A percentile compares a stretch with the other conserved stretches of the same genome.
Conservation (phyloP, 2,888 invertebrate species). For the Fabriciana adippe region DNA sequence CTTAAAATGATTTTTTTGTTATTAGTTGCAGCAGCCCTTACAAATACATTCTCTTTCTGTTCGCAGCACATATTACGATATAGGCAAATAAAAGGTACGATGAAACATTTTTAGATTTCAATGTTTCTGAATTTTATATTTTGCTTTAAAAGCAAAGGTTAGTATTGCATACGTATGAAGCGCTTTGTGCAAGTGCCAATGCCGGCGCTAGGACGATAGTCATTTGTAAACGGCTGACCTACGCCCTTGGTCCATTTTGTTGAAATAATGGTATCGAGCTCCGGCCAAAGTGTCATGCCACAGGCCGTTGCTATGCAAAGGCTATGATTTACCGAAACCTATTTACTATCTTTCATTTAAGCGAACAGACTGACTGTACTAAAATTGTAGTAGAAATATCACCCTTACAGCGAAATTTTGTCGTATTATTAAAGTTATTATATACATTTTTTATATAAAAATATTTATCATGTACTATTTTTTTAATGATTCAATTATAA, state of each 20-base stretch:
- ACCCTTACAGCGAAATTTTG: background rate
- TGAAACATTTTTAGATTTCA: background rate
- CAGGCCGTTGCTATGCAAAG: slow-evolving; percentile 33
- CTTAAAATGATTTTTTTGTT: too few species aligned
- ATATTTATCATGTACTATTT: too few species aligned
- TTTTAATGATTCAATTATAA: too few species aligned
- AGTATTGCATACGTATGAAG: slow-evolving; percentile 18
- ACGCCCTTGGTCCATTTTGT: slow-evolving; percentile 39
- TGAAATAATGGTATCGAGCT: slow-evolving; percentile 39
- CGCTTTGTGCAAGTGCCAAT: slow-evolving; percentile 37
- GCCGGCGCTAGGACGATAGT: slow-evolving; percentile 35
- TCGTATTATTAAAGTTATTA: too few species aligned
- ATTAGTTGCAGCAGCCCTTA: too few species aligned
- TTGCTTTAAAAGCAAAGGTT: slow-evolving; percentile 7
- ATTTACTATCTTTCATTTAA: slow-evolving; percentile 30
- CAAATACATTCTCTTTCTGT: too few species aligned
- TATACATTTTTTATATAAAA: too few species aligned
- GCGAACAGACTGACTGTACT: slow-evolving; percentile 1
- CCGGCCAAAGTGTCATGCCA: slow-evolving; percentile 37
- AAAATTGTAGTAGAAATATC: background rate
- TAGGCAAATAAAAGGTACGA: too few species aligned
- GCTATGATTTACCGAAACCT: slow-evolving; percentile 33
- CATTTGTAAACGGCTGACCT: slow-evolving; percentile 39
- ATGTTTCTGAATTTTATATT: background rate
- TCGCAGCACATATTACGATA: too few species aligned